A percentile compares a stretch with the other conserved stretches of the same genome.
These are phyloP conservation scores for Dryobates pubescens DNA, from an alignment of 2,797 vertebrate genomes.

Conservation along the genomic window DNA sequence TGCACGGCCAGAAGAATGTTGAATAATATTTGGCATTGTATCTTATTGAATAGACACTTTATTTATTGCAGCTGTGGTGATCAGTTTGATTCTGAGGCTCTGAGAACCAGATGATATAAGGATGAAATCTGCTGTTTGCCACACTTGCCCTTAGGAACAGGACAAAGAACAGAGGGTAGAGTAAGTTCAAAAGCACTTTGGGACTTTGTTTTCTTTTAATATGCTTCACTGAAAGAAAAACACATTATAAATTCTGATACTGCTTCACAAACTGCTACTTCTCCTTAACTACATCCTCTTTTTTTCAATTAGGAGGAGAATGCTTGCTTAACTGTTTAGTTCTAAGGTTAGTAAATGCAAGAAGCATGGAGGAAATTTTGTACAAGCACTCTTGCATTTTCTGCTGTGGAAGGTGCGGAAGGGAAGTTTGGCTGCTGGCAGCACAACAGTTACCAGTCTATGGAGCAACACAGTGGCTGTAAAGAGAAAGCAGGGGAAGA, in stretches of 20 bases:
- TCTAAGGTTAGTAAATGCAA: not conserved
- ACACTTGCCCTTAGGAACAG: slow-evolving; percentile 32
- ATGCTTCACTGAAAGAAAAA: slow-evolving; percentile 20
- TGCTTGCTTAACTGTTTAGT: not conserved
- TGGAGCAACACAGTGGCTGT: not conserved
- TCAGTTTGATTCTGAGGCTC: slow-evolving; percentile 64
- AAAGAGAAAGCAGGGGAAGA: not conserved
- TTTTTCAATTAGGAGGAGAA: slow-evolving; percentile 13
- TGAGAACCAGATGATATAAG: slow-evolving; percentile 63
- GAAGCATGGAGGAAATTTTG: not conserved
- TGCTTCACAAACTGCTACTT: slow-evolving; percentile 15
- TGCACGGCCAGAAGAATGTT: slow-evolving; percentile 68
- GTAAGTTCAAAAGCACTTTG: slow-evolving; percentile 37
- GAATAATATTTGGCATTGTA: slow-evolving; percentile 73
- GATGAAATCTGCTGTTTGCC: slow-evolving; percentile 41
- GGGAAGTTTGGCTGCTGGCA: not conserved
- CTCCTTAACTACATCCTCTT: not conserved
- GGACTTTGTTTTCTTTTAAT: slow-evolving; percentile 59
- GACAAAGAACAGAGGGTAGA: slow-evolving; percentile 12
- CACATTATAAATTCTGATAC: slow-evolving; percentile 40
- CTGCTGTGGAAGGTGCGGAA: not conserved
- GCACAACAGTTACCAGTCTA: not conserved
- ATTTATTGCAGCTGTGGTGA: slow-evolving; percentile 76
- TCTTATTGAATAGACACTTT: slow-evolving; percentile 67
- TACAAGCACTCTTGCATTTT: not conserved